Evolutionary conservation across 2,113 vertebrate species (phyloP).

Genomic region (Sorex araneus): DNA sequence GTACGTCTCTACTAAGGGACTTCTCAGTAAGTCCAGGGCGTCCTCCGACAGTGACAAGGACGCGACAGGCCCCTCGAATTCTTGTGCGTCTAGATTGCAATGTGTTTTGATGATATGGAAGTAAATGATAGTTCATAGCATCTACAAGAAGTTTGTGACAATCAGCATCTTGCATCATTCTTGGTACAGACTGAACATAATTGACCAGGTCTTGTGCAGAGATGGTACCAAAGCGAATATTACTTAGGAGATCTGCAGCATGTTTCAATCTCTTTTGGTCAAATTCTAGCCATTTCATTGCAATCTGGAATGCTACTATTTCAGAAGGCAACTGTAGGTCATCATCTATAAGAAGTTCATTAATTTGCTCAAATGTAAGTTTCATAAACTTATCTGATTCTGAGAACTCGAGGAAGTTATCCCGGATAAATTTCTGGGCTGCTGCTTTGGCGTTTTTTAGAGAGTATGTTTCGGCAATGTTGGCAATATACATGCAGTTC

Average conservation of each 20-base stretch:
- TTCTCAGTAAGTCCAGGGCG: constrained; percentile 98
- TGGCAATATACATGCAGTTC: constrained; percentile 98
- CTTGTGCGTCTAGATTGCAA: constrained; percentile 98
- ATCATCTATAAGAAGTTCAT: constrained; percentile 97
- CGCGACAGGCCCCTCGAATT: constrained; percentile 96
- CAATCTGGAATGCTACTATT: constrained; percentile 98
- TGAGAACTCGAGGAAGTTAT: constrained; percentile 99
- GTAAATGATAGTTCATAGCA: constrained; percentile 99
- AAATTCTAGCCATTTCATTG: constrained; percentile 99
- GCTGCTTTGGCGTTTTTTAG: constrained; percentile 95
- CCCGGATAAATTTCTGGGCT: constrained; percentile 96
- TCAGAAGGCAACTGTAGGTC: constrained; percentile 97
- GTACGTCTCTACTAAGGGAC: constrained; percentile 98
- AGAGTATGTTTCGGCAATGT: constrained; percentile 97
- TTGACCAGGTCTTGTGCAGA: constrained; percentile 97
- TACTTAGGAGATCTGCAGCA: constrained; percentile 94
- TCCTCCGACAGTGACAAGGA: constrained; percentile 96
- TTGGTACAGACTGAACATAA: constrained; percentile 96
- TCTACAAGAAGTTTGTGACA: constrained; percentile 98
- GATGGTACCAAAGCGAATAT: constrained; percentile 98
- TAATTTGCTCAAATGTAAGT: constrained; percentile 98
- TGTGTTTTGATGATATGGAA: constrained; percentile 98
- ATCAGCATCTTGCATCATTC: constrained; percentile 99
- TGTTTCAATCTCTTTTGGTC: constrained; percentile 98
- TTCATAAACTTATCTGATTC: constrained; percentile 99